Percentiles rank a stretch among this genome's conserved stretches.
Conservation (phyloP, 2,797 vertebrate species). For the Poeciliopsis presidionis region DNA sequence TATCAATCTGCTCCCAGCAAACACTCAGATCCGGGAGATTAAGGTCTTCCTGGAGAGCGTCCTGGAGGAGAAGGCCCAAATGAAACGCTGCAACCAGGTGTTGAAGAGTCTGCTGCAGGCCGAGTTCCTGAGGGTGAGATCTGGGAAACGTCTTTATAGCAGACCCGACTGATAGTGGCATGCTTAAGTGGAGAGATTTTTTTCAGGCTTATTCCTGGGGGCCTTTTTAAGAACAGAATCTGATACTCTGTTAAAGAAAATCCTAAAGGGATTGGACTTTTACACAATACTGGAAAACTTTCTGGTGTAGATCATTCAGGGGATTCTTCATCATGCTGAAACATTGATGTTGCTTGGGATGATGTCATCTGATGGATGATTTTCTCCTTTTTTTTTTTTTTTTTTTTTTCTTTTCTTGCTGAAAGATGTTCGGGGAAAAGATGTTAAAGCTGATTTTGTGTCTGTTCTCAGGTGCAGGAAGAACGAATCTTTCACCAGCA, state of each 20-base stretch:
- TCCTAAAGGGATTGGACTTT: not conserved
- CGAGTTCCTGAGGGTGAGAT: conserved; percentile 91
- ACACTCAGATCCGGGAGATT: conserved; percentile 96
- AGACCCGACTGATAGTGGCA: not conserved
- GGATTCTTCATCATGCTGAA: not conserved
- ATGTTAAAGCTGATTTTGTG: not conserved
- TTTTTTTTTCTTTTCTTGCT: too few species aligned
- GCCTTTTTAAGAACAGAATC: not conserved
- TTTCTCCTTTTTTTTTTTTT: not conserved
- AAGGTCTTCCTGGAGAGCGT: conserved; percentile 96
- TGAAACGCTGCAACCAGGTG: conserved; percentile 93
- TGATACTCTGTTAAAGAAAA: not conserved
- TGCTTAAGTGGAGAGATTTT: not conserved
- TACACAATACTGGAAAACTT: not conserved
- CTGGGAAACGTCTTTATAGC: not conserved
- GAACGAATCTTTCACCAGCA: conserved; percentile 97
- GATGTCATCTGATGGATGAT: not conserved
- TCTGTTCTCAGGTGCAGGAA: conserved; percentile 89
- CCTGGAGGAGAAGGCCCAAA: conserved; percentile 95
- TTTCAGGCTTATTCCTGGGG: not conserved
- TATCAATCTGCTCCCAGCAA: conserved; percentile 95
- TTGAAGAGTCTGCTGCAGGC: conserved; percentile 97
- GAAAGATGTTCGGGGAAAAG: not conserved
- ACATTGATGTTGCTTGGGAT: not conserved
- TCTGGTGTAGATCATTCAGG: not conserved